phyloP scores from a whole-genome alignment of 1,140 invertebrate genomes.

The Drosophila willistoni region DNA sequence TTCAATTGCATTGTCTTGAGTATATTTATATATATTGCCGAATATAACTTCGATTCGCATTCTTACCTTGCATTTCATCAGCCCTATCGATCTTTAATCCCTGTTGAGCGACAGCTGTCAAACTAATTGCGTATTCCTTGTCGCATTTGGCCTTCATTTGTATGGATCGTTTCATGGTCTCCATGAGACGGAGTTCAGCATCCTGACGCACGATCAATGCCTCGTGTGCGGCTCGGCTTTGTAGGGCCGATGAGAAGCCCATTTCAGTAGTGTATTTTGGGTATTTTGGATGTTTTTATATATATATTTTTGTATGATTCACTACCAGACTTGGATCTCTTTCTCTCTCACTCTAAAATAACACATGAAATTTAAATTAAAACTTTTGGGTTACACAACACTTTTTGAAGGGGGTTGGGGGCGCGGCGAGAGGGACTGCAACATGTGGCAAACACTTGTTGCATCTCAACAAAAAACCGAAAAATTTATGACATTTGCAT shows the following conservation, averaged over 20 bases:
- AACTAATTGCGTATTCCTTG: constrained; percentile 92
- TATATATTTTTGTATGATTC: constrained; percentile 28
- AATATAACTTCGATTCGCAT: neutral
- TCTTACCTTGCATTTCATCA: constrained; percentile 90
- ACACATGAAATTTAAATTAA: neutral
- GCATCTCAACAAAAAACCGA: constrained; percentile 46
- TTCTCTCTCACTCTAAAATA: neutral
- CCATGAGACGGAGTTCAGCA: constrained; percentile 94
- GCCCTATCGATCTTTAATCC: constrained; percentile 92
- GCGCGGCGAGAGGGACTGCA: constrained; percentile 20
- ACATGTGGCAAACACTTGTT: constrained; percentile 77
- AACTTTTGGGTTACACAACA: neutral
- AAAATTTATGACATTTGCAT: constrained; percentile 38
- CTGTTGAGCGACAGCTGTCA: constrained; percentile 90
- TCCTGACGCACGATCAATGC: constrained; percentile 94
- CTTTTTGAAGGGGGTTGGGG: neutral
- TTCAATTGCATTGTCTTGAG: neutral
- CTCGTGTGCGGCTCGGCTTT: constrained; percentile 92
- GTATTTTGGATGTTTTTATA: neutral
- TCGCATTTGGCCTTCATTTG: constrained; percentile 94
- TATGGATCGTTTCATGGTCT: constrained; percentile 93
- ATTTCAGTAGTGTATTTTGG: constrained; percentile 83
- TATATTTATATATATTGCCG: too few relatives aligned
- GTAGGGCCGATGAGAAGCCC: constrained; percentile 93
- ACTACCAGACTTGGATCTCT: constrained; percentile 18